Evolutionary conservation across 2,888 invertebrate species (phyloP), one percentile per base, ranked within the genome.

Genomic region (Eupeodes luniger): DNA sequence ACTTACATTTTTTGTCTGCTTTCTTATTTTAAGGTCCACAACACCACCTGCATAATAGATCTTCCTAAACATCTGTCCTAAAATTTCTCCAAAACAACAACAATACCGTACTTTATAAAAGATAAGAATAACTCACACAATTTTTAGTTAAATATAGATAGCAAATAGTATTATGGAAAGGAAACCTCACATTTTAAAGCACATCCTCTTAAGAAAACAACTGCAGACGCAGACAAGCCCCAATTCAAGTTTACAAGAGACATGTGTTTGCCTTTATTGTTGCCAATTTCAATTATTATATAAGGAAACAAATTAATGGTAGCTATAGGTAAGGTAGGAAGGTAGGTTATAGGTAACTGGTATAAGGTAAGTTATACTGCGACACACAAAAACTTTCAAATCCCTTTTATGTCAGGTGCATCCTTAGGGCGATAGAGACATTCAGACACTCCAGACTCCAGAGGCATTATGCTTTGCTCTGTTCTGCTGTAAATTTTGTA

Each of bases 331-430:
- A 40, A 40, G 40, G 6, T 40, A 40, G 40, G 40, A 40, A 40
- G 40, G 40, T 40, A 40, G 40, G 40, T 40, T 40, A 27, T 40
- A 40, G 40, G 40, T 40, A 27, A 27, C 27, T 27, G 27, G 27
- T 27, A 27, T 27, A 40, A 40, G 40, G 40, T 9, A 40, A 40
- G 40, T 5, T 40, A 40, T 40, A 40, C 36, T 51, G 51, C 76
- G 62, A 76, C 44, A 59, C 72, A 78, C 51, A 67, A 19, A 74
- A 77, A 72, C 82, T 57, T 72, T 59, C 34, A 72, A 79, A 74
- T 81, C 76, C 76, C 59, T 81, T 85, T 76, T 66, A 80, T 80
- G 85, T 85, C 85, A 85, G 80, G 76, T 85, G 85, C 80, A 81
- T 80, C 80, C 84, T 85, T 59, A 34, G 53, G 76, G 72, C 66